Evolutionary conservation across 2,113 vertebrate species (phyloP).

Genomic region (Meleagris gallopavo): DNA sequence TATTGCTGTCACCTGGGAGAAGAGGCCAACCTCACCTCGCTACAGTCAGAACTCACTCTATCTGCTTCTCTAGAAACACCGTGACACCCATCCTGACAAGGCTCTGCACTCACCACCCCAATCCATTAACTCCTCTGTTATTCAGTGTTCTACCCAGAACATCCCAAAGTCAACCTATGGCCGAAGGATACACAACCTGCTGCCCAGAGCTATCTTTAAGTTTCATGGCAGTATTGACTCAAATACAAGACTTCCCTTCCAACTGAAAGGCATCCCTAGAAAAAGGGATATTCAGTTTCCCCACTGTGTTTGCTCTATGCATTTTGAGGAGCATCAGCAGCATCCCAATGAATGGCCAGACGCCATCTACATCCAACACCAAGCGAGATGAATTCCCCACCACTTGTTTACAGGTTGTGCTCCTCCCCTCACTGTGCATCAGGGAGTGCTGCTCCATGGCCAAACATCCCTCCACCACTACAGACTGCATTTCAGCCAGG

Average conservation of each 20-base stretch:
- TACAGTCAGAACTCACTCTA: neutral
- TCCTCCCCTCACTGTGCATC: neutral
- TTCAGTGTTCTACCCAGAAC: neutral
- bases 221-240: neutral
- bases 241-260: neutral
- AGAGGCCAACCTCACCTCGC: too few relatives aligned
- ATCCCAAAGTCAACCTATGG: neutral
- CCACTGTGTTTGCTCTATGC: neutral
- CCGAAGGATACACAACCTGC: neutral
- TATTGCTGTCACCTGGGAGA: too few relatives aligned
- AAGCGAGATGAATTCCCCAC: neutral
- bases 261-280: neutral
- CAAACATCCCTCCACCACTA: neutral
- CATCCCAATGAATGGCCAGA: neutral
- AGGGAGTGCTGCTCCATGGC: neutral
- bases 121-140: neutral
- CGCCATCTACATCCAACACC: neutral
- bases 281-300: neutral
- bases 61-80: neutral
- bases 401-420: neutral
- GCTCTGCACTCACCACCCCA: neutral
- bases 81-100: neutral
- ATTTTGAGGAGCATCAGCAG: neutral
- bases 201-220: neutral
- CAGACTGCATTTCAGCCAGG: neutral